These are phyloP conservation scores for Plodia interpunctella DNA, from an alignment of 1,140 invertebrate species.

Conservation along the genomic window DNA sequence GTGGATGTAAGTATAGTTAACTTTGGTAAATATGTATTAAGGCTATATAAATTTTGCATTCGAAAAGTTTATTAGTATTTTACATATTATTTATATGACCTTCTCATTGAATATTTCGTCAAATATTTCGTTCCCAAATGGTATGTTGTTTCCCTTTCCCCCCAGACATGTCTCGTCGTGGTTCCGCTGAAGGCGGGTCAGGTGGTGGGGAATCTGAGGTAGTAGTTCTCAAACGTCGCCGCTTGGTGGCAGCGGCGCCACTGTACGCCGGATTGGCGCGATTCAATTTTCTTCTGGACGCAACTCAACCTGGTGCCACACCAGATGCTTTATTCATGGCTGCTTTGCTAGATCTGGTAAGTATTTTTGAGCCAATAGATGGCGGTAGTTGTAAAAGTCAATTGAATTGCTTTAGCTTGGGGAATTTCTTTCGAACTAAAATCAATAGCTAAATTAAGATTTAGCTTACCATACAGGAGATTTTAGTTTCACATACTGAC, in stretches of 20 bases:
- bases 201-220: constrained; percentile 89
- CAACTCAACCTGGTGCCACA: constrained; percentile 94
- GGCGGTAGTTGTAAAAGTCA: too few relatives aligned
- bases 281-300: constrained; percentile 94
- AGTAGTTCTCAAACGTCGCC: constrained; percentile 90
- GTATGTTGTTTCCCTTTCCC: background rate
- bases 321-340: constrained; percentile 97
- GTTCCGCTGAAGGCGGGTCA: constrained; percentile 88
- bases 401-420: too few relatives aligned
- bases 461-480: too few relatives aligned
- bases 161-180: constrained; percentile 87
- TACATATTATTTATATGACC: too few relatives aligned
- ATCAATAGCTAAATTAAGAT: too few relatives aligned
- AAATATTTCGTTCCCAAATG: background rate
- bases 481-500: too few relatives aligned
- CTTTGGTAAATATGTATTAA: background rate
- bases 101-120: too few relatives aligned
- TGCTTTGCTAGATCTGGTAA: constrained; percentile 96
- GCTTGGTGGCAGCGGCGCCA: constrained; percentile 84
- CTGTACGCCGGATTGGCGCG: constrained; percentile 89
- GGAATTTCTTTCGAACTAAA: too few relatives aligned
- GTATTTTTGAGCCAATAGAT: too few relatives aligned
- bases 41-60: too few relatives aligned
- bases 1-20: constrained; percentile 80
- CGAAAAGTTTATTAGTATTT: too few relatives aligned